These are phyloP conservation scores for Bimastos eiseni DNA, from an alignment of 2,888 invertebrate species.

Conservation along the genomic window DNA sequence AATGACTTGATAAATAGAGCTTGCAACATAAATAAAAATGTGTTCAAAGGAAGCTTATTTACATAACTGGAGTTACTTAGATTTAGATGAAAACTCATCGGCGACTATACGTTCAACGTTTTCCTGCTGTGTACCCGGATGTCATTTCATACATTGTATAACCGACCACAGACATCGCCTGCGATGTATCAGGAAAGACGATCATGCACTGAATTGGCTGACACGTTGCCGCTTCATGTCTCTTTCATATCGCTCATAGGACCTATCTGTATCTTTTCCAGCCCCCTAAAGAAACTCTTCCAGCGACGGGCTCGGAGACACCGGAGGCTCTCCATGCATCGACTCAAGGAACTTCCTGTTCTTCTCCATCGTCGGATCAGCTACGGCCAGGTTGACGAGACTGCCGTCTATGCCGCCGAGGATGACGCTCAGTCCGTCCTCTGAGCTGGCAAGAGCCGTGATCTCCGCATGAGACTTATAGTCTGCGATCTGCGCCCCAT, in stretches of 20 bases:
- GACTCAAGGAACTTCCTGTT: not conserved
- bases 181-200: too few relatives aligned
- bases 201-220: too few relatives aligned
- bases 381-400: constrained; percentile 33
- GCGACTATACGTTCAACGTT: too few relatives aligned
- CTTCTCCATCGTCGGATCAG: constrained; percentile 27
- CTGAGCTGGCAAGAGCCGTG: constrained; percentile 64
- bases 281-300: not conserved
- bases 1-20: too few relatives aligned
- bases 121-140: too few relatives aligned
- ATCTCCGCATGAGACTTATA: constrained; percentile 65
- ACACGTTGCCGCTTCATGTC: not conserved
- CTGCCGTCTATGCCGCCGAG: constrained; percentile 34
- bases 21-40: too few relatives aligned
- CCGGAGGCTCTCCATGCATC: not conserved
- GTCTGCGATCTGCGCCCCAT: constrained; percentile 89
- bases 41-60: too few relatives aligned
- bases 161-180: too few relatives aligned
- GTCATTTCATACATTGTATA: too few relatives aligned
- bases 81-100: too few relatives aligned
- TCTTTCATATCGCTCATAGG: not conserved
- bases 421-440: constrained; percentile 54
- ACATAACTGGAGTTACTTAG: too few relatives aligned
- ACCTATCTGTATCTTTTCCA: too few relatives aligned
- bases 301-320: not conserved